Base-by-base conservation (phyloP, 2,888 invertebrate species). In the Actias luna region DNA sequence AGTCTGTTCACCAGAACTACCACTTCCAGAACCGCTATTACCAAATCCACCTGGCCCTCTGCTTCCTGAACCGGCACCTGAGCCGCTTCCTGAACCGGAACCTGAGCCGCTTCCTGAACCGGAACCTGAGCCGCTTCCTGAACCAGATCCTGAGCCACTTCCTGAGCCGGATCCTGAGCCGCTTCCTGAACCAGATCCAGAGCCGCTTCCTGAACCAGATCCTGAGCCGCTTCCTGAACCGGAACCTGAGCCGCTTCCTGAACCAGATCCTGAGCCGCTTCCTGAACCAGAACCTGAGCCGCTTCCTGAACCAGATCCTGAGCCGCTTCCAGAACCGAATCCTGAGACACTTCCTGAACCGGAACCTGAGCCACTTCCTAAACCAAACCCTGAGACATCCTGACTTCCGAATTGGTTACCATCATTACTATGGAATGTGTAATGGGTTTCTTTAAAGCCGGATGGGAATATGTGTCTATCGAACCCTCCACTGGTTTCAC, bases 361-460 rank as follows among this genome's bases (percentile, higher is more conserved):
- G n/a, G n/a, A n/a, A n/a, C n/a, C 29, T 29, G 52, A 52, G 2
- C 59, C n/a, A n/a, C n/a, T n/a, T n/a, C n/a, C n/a, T n/a, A n/a
- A n/a, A n/a, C n/a, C n/a, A n/a, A n/a, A n/a, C n/a, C n/a, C 29
- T 29, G 52, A 52, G 2, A 39, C 59, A 39, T 5, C 42, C 7
- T 55, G 55, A 29, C 29, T 29, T 55, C 55, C 55, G 31, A 31
- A 46, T 18, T 60, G 33, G 18, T 60, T 31, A 7, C 58, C 67
- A 14, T 70, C 73, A 0, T 68, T 72, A 29, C 67, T 74, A 50
- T 81, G 72, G 61, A 69, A 75, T 0, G 77, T 73, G 35, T 66
- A 72, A 14, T 76, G 79, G 8, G 79, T 76, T 67, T 80, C 78
- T 62, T 80, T 76, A 31, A 67, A 78, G 36, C 70, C 68, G 29